A percentile compares a stretch with the other conserved stretches of the same genome.
Evolutionary conservation across 1,140 invertebrate genomes (phyloP).

Genomic region (Calosoma granatense): DNA sequence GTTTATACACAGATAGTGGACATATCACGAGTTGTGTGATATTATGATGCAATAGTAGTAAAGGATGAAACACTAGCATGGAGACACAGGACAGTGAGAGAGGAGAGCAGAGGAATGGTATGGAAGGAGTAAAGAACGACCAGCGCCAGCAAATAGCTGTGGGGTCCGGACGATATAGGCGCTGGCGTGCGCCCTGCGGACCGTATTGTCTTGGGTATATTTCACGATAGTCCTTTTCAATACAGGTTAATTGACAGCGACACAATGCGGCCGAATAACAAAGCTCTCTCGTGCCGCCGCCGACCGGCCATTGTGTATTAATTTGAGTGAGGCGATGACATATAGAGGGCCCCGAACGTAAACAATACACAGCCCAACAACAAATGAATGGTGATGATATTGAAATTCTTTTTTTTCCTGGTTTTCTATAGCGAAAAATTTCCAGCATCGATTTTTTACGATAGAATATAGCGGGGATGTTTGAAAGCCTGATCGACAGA

Average conservation of each 20-base stretch:
- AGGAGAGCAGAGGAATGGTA: too few relatives aligned
- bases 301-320: constrained; percentile 30
- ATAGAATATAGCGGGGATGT: background rate
- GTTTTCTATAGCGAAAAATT: constrained; percentile 4
- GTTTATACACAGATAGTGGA: too few relatives aligned
- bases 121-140: too few relatives aligned
- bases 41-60: too few relatives aligned
- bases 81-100: too few relatives aligned
- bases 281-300: constrained; percentile 19
- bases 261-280: constrained; percentile 31
- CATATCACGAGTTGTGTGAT: too few relatives aligned
- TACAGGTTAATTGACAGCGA: constrained; percentile 33
- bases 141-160: background rate
- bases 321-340: constrained; percentile 32
- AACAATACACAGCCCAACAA: constrained; percentile 2
- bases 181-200: too few relatives aligned
- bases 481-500: background rate
- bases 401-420: constrained; percentile 4
- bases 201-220: constrained; percentile 30
- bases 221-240: constrained; percentile 31
- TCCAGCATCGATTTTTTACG: background rate
- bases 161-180: background rate
- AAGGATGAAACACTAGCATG: too few relatives aligned
- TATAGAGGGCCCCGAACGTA: constrained; percentile 24
- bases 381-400: constrained; percentile 6